phyloP scores from a whole-genome alignment of 2,113 vertebrate genomes.

The Aplodontia rufa region DNA sequence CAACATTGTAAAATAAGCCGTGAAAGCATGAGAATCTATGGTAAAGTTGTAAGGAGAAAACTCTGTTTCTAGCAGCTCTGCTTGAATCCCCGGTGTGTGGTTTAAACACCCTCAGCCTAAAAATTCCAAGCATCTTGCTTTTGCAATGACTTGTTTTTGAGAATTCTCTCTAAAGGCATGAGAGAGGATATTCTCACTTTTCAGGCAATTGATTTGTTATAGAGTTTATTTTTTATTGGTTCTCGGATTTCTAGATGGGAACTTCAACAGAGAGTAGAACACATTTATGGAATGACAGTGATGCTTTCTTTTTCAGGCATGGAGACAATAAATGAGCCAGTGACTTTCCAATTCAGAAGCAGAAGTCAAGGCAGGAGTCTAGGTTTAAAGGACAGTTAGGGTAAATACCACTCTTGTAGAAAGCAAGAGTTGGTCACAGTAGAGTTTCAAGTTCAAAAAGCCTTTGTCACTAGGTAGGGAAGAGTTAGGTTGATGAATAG shows the following conservation, averaged over 20 bases:
- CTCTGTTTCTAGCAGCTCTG: background rate
- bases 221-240: conserved; percentile 46
- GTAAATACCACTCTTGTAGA: background rate
- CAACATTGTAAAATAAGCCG: conserved; percentile 51
- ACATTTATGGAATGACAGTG: background rate
- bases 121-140: conserved; percentile 53
- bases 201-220: conserved; percentile 62
- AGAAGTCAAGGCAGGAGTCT: background rate
- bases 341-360: background rate
- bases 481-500: background rate
- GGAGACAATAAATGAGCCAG: background rate
- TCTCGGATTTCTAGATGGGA: conserved; percentile 37
- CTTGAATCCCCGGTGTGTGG: background rate
- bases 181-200: conserved; percentile 53
- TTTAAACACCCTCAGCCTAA: conserved; percentile 16
- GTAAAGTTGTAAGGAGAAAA: background rate
- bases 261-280: conserved; percentile 26
- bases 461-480: background rate
- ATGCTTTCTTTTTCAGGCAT: background rate
- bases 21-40: background rate
- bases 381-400: background rate
- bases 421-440: background rate
- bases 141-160: conserved; percentile 41
- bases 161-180: conserved; percentile 32
- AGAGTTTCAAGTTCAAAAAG: background rate